These are phyloP conservation scores for Tetramorium simillimum DNA, from an alignment of 1,140 invertebrate species.

Conservation along the genomic window DNA sequence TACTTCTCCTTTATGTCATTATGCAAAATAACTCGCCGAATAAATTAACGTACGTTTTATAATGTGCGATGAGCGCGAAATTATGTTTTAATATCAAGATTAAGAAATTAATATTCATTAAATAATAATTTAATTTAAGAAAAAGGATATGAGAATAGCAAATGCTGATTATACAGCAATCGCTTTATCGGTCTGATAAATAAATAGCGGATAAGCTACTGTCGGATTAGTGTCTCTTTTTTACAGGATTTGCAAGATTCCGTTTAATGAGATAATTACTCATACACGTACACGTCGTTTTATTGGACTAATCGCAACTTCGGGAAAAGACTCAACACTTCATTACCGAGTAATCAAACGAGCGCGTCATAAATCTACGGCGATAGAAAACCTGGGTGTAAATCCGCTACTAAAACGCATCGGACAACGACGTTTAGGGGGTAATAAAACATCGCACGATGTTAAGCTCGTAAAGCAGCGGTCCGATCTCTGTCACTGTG, in stretches of 20 bases:
- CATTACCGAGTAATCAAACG: constrained; percentile 36
- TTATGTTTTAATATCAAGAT: neutral
- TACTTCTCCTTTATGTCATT: neutral
- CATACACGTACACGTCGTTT: neutral
- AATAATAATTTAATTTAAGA: neutral
- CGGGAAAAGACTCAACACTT: neutral
- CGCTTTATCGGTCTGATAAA: neutral
- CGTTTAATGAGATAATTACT: neutral
- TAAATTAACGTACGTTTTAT: neutral
- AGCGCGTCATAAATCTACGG: neutral
- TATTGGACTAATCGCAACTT: constrained; percentile 1
- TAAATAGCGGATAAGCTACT: neutral
- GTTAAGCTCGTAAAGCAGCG: constrained; percentile 25
- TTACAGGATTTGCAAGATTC: neutral
- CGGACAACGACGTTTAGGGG: neutral
- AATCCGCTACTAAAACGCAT: constrained; percentile 31
- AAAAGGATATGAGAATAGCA: neutral
- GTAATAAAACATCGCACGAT: constrained; percentile 40
- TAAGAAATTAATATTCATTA: neutral
- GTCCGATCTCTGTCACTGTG: neutral
- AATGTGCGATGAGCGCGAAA: neutral
- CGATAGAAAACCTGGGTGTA: constrained; percentile 37
- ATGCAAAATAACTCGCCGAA: neutral
- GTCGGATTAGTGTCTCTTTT: neutral
- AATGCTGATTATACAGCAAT: neutral